Evolutionary conservation across 2,113 vertebrate genomes (phyloP).

Genomic region (Amblyornis subalaris): DNA sequence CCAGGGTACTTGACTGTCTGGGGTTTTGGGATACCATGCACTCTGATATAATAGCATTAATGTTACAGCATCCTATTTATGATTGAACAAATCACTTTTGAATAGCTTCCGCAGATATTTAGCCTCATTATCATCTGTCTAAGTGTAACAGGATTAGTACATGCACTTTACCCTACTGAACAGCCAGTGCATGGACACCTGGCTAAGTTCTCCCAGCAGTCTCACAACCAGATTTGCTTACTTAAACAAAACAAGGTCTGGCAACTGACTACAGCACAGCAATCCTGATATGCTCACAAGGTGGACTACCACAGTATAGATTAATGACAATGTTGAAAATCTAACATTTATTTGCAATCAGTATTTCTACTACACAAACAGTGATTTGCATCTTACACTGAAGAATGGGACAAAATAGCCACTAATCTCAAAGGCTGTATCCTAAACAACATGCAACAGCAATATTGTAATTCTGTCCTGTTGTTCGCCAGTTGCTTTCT

Average conservation of each 20-base stretch:
- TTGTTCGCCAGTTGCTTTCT: not conserved
- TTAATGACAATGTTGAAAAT: not conserved
- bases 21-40: not conserved
- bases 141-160: not conserved
- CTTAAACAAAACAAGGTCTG: not conserved
- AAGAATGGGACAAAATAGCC: not conserved
- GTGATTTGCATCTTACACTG: not conserved
- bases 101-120: not conserved
- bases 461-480: not conserved
- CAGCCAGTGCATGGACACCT: not conserved
- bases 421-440: not conserved
- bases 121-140: not conserved
- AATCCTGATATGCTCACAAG: not conserved
- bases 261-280: not conserved
- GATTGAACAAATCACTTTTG: not conserved
- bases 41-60: not conserved
- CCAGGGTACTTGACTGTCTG: not conserved
- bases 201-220: not conserved
- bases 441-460: not conserved
- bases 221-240: not conserved
- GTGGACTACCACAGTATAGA: not conserved
- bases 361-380: not conserved
- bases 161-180: not conserved
- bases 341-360: not conserved
- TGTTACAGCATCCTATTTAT: not conserved